Conservation (phyloP, 2,797 vertebrate genomes). For the Anabas testudineus region DNA sequence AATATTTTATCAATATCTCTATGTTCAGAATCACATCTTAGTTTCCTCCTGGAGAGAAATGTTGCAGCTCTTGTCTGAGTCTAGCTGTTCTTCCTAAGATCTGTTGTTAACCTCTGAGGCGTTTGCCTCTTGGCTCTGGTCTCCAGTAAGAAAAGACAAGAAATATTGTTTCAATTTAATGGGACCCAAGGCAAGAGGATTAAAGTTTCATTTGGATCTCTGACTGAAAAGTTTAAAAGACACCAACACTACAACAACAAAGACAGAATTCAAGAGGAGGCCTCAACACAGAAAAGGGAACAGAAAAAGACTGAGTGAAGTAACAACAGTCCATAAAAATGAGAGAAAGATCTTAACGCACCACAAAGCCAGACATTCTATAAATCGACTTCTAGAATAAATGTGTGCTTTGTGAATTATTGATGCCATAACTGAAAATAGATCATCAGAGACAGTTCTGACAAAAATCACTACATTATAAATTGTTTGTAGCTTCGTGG, state of each 20-base stretch:
- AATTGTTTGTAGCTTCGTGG: too few relatives aligned
- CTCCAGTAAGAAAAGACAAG: slow-evolving; percentile 32
- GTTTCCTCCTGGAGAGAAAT: background rate
- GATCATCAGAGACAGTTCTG: too few relatives aligned
- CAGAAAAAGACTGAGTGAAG: background rate
- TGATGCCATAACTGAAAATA: slow-evolving; percentile 5
- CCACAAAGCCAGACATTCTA: background rate
- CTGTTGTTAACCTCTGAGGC: slow-evolving; percentile 30
- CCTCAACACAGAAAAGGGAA: background rate
- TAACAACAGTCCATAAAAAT: background rate
- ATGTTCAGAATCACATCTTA: background rate
- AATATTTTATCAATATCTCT: too few relatives aligned
- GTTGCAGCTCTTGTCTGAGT: background rate
- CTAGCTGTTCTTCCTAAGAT: slow-evolving; percentile 4
- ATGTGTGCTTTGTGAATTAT: slow-evolving; percentile 28
- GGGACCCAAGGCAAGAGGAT: slow-evolving; percentile 15
- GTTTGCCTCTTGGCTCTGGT: slow-evolving; percentile 31
- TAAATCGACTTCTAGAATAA: slow-evolving; percentile 17
- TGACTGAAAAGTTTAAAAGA: slow-evolving; percentile 24
- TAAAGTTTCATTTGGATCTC: slow-evolving; percentile 37
- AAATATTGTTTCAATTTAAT: slow-evolving; percentile 59
- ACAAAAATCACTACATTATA: too few relatives aligned
- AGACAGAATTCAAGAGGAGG: slow-evolving; percentile 7
- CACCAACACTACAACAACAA: slow-evolving; percentile 11
- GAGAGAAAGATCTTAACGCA: background rate